Evolutionary conservation across 1,140 invertebrate genomes (phyloP).

Genomic region (Microvelia longipes): DNA sequence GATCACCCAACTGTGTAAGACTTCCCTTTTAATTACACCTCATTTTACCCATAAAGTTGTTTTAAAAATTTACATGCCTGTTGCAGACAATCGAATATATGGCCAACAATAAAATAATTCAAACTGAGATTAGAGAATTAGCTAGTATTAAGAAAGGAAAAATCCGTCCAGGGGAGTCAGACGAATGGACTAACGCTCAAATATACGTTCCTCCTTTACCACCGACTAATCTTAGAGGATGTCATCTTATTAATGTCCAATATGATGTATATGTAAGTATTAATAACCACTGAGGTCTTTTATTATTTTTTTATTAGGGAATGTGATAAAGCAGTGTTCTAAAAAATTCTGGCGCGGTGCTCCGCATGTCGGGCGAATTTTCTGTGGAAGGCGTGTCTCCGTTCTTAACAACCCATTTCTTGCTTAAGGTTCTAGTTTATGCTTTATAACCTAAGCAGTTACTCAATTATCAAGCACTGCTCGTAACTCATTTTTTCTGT

Average conservation of each 20-base stretch:
- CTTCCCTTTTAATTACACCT: no score
- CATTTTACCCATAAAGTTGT: no score
- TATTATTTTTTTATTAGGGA: no score
- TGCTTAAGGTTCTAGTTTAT: no score
- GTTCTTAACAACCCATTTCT: no score
- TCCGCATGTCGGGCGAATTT: neutral
- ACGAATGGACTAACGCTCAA: constrained; percentile 79
- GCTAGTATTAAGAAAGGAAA: constrained; percentile 66
- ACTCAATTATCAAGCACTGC: no score
- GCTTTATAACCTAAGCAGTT: no score
- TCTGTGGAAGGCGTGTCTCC: neutral
- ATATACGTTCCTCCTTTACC: constrained; percentile 86
- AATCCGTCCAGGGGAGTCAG: constrained; percentile 60
- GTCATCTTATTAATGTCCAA: constrained; percentile 83
- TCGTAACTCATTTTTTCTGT: no score
- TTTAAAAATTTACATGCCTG: no score
- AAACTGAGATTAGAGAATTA: constrained; percentile 72
- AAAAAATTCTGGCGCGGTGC: neutral
- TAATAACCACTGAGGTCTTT: no score
- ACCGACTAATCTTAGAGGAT: constrained; percentile 87
- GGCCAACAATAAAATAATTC: constrained; percentile 67
- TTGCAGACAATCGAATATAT: constrained; percentile 76
- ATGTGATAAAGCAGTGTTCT: no score
- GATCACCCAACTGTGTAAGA: no score
- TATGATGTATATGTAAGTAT: constrained; percentile 86